Percentiles rank a stretch among this genome's conserved stretches.
Conservation (phyloP, 2,888 invertebrate species). For the Caenorhabditis sp. region DNA sequence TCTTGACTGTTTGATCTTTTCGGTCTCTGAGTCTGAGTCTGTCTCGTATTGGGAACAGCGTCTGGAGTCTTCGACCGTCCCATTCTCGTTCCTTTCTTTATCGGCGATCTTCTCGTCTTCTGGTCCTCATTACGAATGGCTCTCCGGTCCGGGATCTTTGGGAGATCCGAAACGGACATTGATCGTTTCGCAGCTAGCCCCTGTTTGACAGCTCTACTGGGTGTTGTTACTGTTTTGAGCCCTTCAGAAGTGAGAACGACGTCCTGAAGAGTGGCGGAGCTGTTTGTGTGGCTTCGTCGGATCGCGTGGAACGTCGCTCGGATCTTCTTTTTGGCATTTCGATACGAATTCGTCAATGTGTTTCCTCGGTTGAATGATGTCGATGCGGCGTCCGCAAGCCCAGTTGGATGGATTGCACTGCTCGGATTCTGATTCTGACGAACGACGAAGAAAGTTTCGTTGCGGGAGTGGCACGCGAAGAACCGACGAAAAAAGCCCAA, state of each 20-base stretch:
- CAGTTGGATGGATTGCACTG: slow-evolving; percentile 9
- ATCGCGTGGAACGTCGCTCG: slow-evolving; percentile 46
- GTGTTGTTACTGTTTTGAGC: slow-evolving; percentile 28
- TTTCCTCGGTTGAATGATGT: slow-evolving; percentile 42
- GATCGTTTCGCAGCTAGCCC: slow-evolving; percentile 24
- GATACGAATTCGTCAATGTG: slow-evolving; percentile 34
- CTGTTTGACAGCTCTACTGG: slow-evolving; percentile 6
- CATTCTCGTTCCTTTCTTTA: slow-evolving; percentile 7
- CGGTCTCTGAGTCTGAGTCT: not conserved
- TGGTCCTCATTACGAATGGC: slow-evolving; percentile 27
- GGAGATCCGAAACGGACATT: slow-evolving; percentile 36
- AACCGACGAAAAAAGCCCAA: slow-evolving; percentile 57
- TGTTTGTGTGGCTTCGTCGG: slow-evolving; percentile 26
- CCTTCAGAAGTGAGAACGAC: slow-evolving; percentile 55
- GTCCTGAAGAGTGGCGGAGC: slow-evolving; percentile 20
- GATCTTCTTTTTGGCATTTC: slow-evolving; percentile 50
- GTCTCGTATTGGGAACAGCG: not conserved
- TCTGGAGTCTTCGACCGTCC: slow-evolving; percentile 40
- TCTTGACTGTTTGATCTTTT: slow-evolving; percentile 36
- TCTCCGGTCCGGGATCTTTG: slow-evolving; percentile 18
- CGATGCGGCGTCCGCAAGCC: slow-evolving; percentile 27
- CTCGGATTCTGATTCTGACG: slow-evolving; percentile 68
- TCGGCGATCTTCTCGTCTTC: slow-evolving; percentile 2
- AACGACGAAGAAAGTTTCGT: slow-evolving; percentile 47
- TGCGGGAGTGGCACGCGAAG: slow-evolving; percentile 61